These are phyloP conservation scores for Acanthiza pusilla DNA, from an alignment of 2,797 vertebrate species.

Conservation along the genomic window DNA sequence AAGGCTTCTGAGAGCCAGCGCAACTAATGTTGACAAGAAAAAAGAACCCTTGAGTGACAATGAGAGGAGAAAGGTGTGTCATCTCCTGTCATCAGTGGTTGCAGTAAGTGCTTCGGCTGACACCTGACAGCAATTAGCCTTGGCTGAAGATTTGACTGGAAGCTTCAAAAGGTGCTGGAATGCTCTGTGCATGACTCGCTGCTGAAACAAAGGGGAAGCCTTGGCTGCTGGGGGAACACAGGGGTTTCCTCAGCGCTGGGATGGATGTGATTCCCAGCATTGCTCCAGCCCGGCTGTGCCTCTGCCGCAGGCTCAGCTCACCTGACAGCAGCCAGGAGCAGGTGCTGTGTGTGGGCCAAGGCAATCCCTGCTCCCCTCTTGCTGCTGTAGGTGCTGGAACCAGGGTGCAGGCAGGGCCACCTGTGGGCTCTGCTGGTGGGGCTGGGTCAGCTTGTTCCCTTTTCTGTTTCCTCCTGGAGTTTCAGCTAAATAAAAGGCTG, in stretches of 20 bases:
- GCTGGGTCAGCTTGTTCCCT: background rate
- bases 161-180: conserved; percentile 41
- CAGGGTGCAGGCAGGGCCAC: background rate
- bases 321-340: background rate
- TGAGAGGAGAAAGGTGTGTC: conserved; percentile 27
- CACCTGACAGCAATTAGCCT: conserved; percentile 57
- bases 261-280: background rate
- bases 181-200: rapidly evolving
- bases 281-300: background rate
- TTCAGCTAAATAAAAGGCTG: background rate
- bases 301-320: background rate
- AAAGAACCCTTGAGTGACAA: background rate
- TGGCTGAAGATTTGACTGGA: conserved; percentile 3
- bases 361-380: background rate
- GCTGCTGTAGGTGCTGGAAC: background rate
- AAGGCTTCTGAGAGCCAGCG: background rate
- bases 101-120: background rate
- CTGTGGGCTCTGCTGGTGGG: rapidly evolving
- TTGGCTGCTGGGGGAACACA: background rate
- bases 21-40: background rate
- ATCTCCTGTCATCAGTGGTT: background rate
- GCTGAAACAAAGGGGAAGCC: background rate
- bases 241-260: background rate
- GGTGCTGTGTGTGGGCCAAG: background rate
- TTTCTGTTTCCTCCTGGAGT: background rate